Base-by-base conservation (phyloP, 2,113 vertebrate genomes). In the Atrichornis clamosus region DNA sequence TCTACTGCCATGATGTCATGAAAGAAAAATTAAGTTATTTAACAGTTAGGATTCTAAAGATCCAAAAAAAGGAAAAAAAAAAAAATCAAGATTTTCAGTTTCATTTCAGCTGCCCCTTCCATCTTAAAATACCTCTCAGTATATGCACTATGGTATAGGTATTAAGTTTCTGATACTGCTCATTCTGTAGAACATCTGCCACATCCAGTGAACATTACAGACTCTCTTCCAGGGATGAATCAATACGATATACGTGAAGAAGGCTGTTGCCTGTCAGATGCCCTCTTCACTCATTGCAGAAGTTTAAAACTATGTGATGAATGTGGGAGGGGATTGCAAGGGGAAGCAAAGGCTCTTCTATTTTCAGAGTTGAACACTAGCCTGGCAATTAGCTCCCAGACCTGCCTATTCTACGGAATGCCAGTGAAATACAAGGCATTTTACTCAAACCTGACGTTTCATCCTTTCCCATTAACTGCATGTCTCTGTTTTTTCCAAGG, bases 251-350 rank as follows among this genome's bases (percentile, higher is more conserved):
- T 69, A 58, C n/a, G 76, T 52, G 59, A 94, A 83, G 90, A 92
- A 86, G 47, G 21, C 90, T 63, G 90, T 28, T 85, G 86, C 69
- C 96, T 55, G 59, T 96, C 95, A 97, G 85, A 92, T 96, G 96
- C 88, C 75, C 79, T 83, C 79, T 96, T 96, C 95, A 96, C 85
- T 96, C 96, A 96, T 3, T 76, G 86, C 92, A 95, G 86, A 88
- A 93, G 72, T 95, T 46, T 77, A 72, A 93, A 96, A 95, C 86
- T 95, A 95, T 95, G 94, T 68, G 70, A 59, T 92, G 94, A 96
- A 97, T 90, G 94, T 92, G 92, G 92, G 96, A 94, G 90, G 81
- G 83, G 85, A 96, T 2, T 80, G 85, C 59, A 90, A 69, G 27
- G 27, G 56, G 63, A 32, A 82, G 44, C 9, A 2, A 90, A 93